phyloP scores from a whole-genome alignment of 2,113 vertebrate genomes.

The Rhynchomys soricoides region DNA sequence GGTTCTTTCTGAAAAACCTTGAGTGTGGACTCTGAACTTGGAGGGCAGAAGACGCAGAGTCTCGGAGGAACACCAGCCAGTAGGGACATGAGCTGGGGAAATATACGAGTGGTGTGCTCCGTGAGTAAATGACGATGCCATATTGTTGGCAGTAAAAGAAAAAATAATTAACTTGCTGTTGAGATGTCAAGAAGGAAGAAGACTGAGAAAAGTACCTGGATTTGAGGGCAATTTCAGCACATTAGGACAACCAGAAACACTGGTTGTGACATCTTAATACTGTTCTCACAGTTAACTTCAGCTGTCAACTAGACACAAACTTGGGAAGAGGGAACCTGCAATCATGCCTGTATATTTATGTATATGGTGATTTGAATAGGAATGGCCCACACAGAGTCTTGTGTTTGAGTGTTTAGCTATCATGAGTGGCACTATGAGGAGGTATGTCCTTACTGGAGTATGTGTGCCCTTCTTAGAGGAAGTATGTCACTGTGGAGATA shows the following conservation, averaged over 20 bases:
- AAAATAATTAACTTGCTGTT: neutral
- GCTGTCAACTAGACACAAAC: neutral
- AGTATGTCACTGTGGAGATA: no score
- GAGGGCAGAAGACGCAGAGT: neutral
- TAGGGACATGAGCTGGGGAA: neutral
- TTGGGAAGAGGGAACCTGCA: no score
- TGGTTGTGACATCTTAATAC: neutral
- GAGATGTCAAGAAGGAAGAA: neutral
- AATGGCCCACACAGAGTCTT: no score
- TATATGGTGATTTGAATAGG: neutral
- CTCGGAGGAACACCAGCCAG: neutral
- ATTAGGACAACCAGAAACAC: neutral
- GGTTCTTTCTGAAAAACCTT: neutral
- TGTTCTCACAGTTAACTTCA: neutral
- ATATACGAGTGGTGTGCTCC: neutral
- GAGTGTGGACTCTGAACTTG: neutral
- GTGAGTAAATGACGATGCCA: neutral
- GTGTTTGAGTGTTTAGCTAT: no score
- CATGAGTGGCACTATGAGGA: no score
- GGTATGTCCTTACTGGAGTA: no score
- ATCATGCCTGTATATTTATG: neutral
- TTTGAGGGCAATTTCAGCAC: neutral
- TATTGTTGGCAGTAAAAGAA: neutral
- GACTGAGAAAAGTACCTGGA: neutral
- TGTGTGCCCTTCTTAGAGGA: no score